A percentile compares a stretch with the other conserved stretches of the same genome.
phyloP scores from a whole-genome alignment of 2,888 invertebrate genomes.

The Drosophila seclusa region DNA sequence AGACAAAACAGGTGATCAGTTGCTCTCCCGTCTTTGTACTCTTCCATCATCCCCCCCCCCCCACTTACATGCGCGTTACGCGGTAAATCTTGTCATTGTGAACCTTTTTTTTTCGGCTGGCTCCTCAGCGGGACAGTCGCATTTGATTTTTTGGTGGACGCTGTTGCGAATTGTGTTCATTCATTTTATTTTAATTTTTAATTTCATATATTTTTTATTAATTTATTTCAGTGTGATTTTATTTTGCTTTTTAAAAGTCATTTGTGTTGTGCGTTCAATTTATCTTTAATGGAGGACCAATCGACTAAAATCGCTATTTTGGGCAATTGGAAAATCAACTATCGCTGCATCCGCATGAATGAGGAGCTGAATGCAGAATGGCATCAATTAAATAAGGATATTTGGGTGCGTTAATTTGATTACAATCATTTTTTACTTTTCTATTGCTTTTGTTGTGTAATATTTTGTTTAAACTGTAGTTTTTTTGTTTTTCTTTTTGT shows the following conservation, averaged over 20 bases:
- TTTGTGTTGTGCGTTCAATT: conserved; percentile 18
- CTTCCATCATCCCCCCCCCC: not conserved
- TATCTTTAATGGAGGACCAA: conserved; percentile 29
- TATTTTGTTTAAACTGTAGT: conserved; percentile 14
- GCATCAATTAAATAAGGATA: conserved; percentile 77
- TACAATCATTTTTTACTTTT: conserved; percentile 24
- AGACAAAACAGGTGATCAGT: not conserved
- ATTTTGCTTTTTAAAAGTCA: conserved; percentile 1
- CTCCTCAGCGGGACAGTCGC: not conserved
- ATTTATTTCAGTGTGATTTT: not conserved
- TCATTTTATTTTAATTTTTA: not conserved
- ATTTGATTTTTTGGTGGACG: not conserved
- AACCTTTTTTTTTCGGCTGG: not conserved
- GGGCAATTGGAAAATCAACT: conserved; percentile 74
- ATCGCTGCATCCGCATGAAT: conserved; percentile 77
- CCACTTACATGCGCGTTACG: accelerated
- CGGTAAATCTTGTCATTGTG: not conserved
- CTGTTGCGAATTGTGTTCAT: not conserved
- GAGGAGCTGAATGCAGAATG: conserved; percentile 82
- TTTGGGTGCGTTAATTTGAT: conserved; percentile 81
- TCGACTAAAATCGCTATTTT: conserved; percentile 38
- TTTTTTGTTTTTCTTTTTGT: not conserved
- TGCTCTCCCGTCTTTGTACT: not conserved
- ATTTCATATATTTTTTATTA: not conserved
- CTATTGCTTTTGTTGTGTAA: not conserved